A percentile compares a stretch with the other conserved stretches of the same genome.
These are phyloP conservation scores for Gonioctena quinquepunctata DNA, from an alignment of 1,140 invertebrate species.

Conservation along the genomic window DNA sequence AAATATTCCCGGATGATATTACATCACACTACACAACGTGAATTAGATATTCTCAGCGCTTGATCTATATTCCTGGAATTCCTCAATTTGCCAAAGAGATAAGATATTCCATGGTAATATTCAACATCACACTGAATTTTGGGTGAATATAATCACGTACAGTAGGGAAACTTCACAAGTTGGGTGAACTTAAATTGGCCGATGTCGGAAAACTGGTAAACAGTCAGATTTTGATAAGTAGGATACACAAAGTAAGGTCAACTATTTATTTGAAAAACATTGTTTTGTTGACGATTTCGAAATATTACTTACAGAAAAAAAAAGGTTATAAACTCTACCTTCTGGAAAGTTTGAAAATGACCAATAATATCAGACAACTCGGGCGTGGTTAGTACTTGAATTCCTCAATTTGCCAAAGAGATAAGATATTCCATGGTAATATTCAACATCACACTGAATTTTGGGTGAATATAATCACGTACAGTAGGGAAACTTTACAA, in stretches of 20 bases:
- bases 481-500: constrained; percentile 2
- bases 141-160: constrained; percentile 6
- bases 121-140: constrained; percentile 5
- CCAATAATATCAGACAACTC: no score
- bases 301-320: no score
- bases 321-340: no score
- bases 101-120: constrained; percentile 1
- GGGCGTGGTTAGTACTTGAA: no score
- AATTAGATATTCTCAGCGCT: not conserved
- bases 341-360: no score
- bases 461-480: constrained; percentile 7
- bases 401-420: not conserved
- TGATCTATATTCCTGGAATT: not conserved
- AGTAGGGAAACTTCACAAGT: not conserved
- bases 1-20: not conserved
- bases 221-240: not conserved
- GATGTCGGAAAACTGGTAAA: not conserved
- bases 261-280: no score
- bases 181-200: not conserved
- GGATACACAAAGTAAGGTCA: no score
- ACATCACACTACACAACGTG: not conserved
- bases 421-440: constrained; percentile 3
- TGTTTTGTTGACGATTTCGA: no score
- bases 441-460: constrained; percentile 3
- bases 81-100: not conserved